These are phyloP conservation scores for Xiphydria camelus DNA, from an alignment of 2,888 invertebrate genomes.

Conservation along the genomic window DNA sequence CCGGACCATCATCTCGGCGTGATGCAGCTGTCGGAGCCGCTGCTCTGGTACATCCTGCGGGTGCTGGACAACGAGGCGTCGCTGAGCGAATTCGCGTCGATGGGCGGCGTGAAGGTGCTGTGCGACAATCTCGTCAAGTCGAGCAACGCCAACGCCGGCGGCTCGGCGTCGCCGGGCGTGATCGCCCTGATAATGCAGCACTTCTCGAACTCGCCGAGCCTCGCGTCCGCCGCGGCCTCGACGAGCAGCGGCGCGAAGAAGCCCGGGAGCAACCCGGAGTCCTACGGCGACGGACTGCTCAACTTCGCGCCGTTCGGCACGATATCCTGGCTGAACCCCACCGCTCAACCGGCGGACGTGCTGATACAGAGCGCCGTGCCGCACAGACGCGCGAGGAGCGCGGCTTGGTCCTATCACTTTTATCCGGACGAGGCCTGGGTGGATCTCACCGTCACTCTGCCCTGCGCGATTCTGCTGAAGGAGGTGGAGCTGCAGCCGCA, in stretches of 20 bases:
- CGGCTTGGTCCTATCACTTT: slow-evolving; percentile 96
- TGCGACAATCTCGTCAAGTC: slow-evolving; percentile 74
- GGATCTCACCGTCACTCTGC: slow-evolving; percentile 82
- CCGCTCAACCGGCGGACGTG: slow-evolving; percentile 87
- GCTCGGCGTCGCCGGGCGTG: slow-evolving; percentile 60
- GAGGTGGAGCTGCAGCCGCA: slow-evolving; percentile 89
- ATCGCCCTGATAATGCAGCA: slow-evolving; percentile 67
- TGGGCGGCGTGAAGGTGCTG: slow-evolving; percentile 76
- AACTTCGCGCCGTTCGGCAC: slow-evolving; percentile 89
- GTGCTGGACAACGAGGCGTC: slow-evolving; percentile 78
- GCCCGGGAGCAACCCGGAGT: slow-evolving; percentile 61
- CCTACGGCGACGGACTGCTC: slow-evolving; percentile 71
- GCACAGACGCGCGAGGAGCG: slow-evolving; percentile 81
- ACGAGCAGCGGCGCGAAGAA: slow-evolving; percentile 54
- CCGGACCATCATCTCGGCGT: slow-evolving; percentile 48
- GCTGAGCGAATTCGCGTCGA: slow-evolving; percentile 73
- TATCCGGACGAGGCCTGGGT: slow-evolving; percentile 88
- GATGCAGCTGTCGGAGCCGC: slow-evolving; percentile 78
- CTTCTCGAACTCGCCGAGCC: slow-evolving; percentile 60
- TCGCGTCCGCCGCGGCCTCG: slow-evolving; percentile 50
- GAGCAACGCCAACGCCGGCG: slow-evolving; percentile 59
- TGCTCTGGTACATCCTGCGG: slow-evolving; percentile 81
- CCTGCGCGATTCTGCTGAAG: slow-evolving; percentile 84
- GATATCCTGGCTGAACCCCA: slow-evolving; percentile 79
- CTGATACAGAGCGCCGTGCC: slow-evolving; percentile 82